Percentiles rank a stretch among this genome's conserved stretches.
Evolutionary conservation across 2,888 invertebrate genomes (phyloP).

Genomic region (Erannis defoliaria): DNA sequence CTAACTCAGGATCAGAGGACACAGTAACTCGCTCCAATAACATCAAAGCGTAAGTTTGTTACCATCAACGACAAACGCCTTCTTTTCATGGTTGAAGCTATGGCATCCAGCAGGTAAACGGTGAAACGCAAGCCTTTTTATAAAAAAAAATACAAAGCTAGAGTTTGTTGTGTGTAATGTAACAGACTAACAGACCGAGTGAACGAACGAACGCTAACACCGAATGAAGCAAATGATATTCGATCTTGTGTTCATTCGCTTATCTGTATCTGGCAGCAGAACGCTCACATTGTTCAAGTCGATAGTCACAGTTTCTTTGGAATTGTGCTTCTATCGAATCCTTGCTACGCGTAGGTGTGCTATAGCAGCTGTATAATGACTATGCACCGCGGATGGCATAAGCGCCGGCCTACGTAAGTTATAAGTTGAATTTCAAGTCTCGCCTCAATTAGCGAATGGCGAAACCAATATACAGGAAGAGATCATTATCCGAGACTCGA

Average conservation of each 20-base stretch:
- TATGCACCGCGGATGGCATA: conserved; percentile 24
- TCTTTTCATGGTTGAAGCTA: no score
- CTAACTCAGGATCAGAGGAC: background rate
- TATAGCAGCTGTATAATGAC: background rate
- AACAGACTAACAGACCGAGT: no score
- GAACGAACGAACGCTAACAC: no score
- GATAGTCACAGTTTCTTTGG: background rate
- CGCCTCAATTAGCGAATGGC: conserved; percentile 43
- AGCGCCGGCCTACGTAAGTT: conserved; percentile 35
- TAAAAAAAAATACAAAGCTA: no score
- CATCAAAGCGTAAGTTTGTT: background rate
- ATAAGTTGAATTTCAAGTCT: conserved; percentile 43
- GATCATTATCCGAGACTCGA: conserved; percentile 37
- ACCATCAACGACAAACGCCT: background rate
- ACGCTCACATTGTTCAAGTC: background rate
- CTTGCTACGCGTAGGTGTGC: background rate
- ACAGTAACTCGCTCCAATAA: background rate
- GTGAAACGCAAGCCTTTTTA: no score
- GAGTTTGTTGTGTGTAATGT: no score
- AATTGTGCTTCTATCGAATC: background rate
- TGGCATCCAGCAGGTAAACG: no score
- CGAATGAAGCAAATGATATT: no score
- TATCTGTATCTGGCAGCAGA: no score
- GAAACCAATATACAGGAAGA: conserved; percentile 44
- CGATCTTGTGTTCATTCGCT: no score